Percentiles rank a stretch among this genome's conserved stretches.
Evolutionary conservation across 1,140 invertebrate species (phyloP).

Genomic region (Globodera ellingtonae): DNA sequence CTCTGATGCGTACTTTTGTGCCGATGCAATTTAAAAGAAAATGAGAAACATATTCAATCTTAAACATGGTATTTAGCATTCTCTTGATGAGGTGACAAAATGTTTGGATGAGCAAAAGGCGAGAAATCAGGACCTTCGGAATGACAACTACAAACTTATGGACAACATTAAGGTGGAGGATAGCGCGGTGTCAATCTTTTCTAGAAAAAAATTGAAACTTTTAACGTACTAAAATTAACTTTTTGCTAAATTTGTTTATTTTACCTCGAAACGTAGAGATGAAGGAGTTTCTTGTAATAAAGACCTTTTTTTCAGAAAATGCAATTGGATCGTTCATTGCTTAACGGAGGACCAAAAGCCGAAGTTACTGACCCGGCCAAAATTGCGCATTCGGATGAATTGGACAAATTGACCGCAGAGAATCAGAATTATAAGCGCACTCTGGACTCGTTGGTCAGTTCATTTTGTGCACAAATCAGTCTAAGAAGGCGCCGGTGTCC

Average conservation of each 20-base stretch:
- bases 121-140: constrained; percentile 19
- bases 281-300: too few species aligned
- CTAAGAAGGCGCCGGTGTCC: too few species aligned
- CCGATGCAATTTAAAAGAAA: too few species aligned
- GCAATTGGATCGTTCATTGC: not conserved
- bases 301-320: not conserved
- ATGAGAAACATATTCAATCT: not conserved
- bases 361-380: not conserved
- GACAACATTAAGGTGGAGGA: constrained; percentile 18
- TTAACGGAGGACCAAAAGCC: not conserved
- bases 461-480: too few species aligned
- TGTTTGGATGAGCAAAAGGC: constrained; percentile 5
- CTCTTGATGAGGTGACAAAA: constrained; percentile 19
- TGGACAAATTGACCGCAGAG: constrained; percentile 9
- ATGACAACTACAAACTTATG: constrained; percentile 33
- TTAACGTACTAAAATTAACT: too few species aligned
- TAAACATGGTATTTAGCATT: constrained; percentile 6
- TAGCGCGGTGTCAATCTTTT: not conserved
- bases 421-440: constrained; percentile 4
- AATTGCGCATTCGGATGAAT: not conserved
- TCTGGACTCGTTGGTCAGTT: constrained; percentile 9
- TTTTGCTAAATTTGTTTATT: too few species aligned
- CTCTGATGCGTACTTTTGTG: too few species aligned
- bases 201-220: too few species aligned
- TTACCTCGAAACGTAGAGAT: too few species aligned